phyloP scores from a whole-genome alignment of 1,140 invertebrate species.

The Calosoma granatense region DNA sequence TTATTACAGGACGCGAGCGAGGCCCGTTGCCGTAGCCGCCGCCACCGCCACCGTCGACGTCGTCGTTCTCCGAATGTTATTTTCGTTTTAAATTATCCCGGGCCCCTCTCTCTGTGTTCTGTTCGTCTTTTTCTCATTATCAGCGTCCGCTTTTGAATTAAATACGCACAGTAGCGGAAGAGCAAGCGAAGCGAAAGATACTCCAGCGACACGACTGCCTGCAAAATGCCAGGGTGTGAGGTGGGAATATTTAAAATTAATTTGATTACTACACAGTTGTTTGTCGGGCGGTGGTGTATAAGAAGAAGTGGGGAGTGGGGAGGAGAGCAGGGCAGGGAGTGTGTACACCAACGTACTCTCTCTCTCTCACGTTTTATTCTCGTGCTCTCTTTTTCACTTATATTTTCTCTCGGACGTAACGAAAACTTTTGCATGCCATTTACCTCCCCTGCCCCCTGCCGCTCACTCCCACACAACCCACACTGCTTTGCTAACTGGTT shows the following conservation, averaged over 20 bases:
- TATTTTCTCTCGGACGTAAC: too few species aligned
- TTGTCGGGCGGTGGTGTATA: neutral
- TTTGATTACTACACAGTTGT: slow-evolving; percentile 8
- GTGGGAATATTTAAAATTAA: slow-evolving; percentile 4
- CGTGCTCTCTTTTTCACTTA: too few species aligned
- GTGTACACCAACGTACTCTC: too few species aligned
- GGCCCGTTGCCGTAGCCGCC: too few species aligned
- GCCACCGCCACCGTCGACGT: too few species aligned
- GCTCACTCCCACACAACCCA: too few species aligned
- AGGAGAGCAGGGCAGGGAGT: neutral
- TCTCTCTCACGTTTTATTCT: too few species aligned
- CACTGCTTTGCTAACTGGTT: too few species aligned
- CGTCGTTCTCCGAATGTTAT: slow-evolving; percentile 2
- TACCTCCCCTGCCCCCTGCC: too few species aligned
- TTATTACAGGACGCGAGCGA: neutral
- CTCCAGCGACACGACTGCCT: neutral
- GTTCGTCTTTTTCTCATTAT: slow-evolving; percentile 8
- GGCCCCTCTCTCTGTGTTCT: neutral
- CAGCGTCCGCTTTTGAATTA: slow-evolving; percentile 3
- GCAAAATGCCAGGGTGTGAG: neutral
- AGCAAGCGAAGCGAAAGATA: slow-evolving; percentile 4
- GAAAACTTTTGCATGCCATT: too few species aligned
- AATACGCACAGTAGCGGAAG: slow-evolving; percentile 1
- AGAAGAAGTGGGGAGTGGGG: too few species aligned
- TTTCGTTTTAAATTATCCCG: slow-evolving; percentile 8